phyloP scores from a whole-genome alignment of 2,113 vertebrate species.

The Sinocyclocheilus grahami region DNA sequence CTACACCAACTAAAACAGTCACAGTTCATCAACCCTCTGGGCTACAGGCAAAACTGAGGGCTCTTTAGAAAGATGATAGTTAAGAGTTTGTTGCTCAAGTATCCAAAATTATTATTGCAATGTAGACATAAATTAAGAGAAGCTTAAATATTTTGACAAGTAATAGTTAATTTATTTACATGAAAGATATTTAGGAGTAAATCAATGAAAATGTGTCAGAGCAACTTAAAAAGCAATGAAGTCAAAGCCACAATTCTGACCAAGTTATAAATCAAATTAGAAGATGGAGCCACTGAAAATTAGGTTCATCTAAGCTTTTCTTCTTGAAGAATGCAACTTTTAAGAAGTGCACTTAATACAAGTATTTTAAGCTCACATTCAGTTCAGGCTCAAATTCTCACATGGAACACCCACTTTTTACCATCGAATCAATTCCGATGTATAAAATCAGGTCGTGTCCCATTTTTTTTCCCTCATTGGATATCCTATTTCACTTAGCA shows the following conservation, averaged over 20 bases:
- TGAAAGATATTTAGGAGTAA: neutral
- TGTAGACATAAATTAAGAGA: neutral
- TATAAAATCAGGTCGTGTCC: neutral
- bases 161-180: neutral
- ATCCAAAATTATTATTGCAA: neutral
- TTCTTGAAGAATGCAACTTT: neutral
- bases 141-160: neutral
- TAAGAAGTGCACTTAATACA: neutral
- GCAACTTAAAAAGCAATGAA: neutral
- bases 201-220: neutral
- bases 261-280: neutral
- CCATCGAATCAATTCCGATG: neutral
- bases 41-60: neutral
- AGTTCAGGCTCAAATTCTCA: neutral
- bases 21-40: neutral
- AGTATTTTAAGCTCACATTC: neutral
- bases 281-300: neutral
- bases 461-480: neutral
- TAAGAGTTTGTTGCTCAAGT: neutral
- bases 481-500: neutral
- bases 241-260: neutral
- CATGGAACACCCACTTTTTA: neutral
- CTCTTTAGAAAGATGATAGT: neutral
- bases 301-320: neutral
- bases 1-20: neutral